Percentiles rank a stretch among this genome's conserved stretches.
Conservation (phyloP, 1,140 invertebrate genomes). For the Limonius californicus region DNA sequence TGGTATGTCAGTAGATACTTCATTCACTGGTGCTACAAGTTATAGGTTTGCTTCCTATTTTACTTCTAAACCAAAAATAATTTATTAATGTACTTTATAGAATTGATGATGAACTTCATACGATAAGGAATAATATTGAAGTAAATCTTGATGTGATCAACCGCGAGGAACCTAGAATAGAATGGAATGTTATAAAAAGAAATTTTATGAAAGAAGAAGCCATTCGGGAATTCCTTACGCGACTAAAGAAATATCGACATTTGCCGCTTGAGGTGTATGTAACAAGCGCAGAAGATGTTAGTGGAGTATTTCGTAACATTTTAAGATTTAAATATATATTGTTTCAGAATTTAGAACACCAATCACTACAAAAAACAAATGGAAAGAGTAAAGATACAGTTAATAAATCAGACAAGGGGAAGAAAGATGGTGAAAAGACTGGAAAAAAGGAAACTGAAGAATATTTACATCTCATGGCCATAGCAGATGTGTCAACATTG, state of each 20-base stretch:
- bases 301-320: background rate
- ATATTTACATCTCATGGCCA: conserved; percentile 37
- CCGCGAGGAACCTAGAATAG: conserved; percentile 21
- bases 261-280: conserved; percentile 34
- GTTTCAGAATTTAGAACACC: background rate
- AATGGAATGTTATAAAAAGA: conserved; percentile 35
- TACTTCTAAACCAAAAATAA: too few species aligned
- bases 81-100: conserved; percentile 19
- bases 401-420: conserved; percentile 15
- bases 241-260: conserved; percentile 26
- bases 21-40: conserved; percentile 18
- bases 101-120: conserved; percentile 19
- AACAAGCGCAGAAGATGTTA: conserved; percentile 12
- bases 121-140: conserved; percentile 2
- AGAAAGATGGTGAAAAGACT: background rate
- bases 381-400: background rate
- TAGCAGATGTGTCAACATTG: conserved; percentile 31
- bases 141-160: conserved; percentile 24
- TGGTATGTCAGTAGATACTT: conserved; percentile 19
- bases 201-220: conserved; percentile 27
- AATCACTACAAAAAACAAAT: background rate
- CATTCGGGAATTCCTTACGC: conserved; percentile 24
- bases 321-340: conserved; percentile 8
- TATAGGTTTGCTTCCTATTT: too few species aligned
- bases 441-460: conserved; percentile 5